Evolutionary conservation across 2,113 vertebrate species (phyloP), one percentile per base, ranked within the genome.

Genomic region (Onychostoma macrolepis): DNA sequence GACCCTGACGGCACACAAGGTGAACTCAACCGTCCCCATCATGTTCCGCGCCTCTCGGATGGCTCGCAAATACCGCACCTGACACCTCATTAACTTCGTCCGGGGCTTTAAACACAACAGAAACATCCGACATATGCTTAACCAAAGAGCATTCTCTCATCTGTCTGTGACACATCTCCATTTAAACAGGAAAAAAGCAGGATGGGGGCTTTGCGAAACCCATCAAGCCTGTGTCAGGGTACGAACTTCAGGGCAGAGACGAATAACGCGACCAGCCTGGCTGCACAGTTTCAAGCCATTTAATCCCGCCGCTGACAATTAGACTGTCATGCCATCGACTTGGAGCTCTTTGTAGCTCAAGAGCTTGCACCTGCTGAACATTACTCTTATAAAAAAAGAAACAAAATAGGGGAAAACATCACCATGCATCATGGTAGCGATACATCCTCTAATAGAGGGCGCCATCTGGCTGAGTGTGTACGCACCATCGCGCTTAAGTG

Each of bases 381-480:
- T 93, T 93, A 93, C 93, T 94, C 93, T 91, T 90, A 92, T 93
- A 80, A 94, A 94, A 92, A 71, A 76, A 83, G 15, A 36, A 65
- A 76, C 50, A 83, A 87, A 26, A 63, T 71, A n/a, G 50, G 26
- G 53, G 71, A 76, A 77, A 75, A 75, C 91, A 93, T 95, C 93
- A 93, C 93, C 93, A 93, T 95, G 94, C 92, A 93, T 95, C 95
- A 94, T 90, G 92, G 92, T 94, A 90, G 93, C 90, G 90, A 92
- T 93, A 93, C 94, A 91, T 91, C 89, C 91, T 89, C 92, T 95
- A 95, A 95, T 95, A 94, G 94, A 93, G 92, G 87, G 88, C 88
- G 83, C 94, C 95, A 96, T 95, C 95, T 96, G 95, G 94, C 92
- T 91, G 91, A 92, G 90, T 85, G 92, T 91, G 89, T 92, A 93